Evolutionary conservation across 2,797 vertebrate species (phyloP).

Genomic region (Cryptoblepharus egeriae): DNA sequence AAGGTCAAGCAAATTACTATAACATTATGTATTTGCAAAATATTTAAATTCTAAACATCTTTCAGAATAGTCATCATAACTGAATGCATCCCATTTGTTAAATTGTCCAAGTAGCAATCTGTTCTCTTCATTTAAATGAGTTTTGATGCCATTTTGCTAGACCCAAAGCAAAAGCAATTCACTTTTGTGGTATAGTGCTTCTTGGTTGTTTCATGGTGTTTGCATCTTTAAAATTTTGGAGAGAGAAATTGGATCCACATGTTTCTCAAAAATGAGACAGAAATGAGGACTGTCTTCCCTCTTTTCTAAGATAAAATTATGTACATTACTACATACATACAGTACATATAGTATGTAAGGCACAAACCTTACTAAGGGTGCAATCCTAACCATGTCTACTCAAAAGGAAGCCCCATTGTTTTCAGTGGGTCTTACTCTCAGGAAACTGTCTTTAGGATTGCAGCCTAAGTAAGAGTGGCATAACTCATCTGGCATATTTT

Average conservation of each 20-base stretch:
- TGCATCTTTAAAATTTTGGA: no score
- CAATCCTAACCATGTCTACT: no score
- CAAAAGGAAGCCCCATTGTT: no score
- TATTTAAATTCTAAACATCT: background rate
- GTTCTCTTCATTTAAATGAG: background rate
- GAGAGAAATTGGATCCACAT: background rate
- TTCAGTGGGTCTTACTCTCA: no score
- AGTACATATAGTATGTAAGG: no score
- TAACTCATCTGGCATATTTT: no score
- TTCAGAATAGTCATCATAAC: background rate
- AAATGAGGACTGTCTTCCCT: background rate
- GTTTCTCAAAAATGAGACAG: background rate
- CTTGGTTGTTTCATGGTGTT: no score
- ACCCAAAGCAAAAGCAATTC: background rate
- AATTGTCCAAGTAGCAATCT: background rate
- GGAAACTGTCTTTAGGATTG: no score
- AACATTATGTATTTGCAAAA: conserved; percentile 1
- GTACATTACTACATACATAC: no score
- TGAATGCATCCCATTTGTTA: conserved; percentile 1
- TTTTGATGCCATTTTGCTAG: background rate
- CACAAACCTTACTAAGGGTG: no score
- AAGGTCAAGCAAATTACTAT: background rate
- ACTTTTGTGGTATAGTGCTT: background rate
- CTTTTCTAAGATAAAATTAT: background rate
- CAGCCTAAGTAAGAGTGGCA: no score